A percentile compares a stretch with the other conserved stretches of the same genome.
Evolutionary conservation across 2,113 vertebrate genomes (phyloP).

Genomic region (Gallinago undulata): DNA sequence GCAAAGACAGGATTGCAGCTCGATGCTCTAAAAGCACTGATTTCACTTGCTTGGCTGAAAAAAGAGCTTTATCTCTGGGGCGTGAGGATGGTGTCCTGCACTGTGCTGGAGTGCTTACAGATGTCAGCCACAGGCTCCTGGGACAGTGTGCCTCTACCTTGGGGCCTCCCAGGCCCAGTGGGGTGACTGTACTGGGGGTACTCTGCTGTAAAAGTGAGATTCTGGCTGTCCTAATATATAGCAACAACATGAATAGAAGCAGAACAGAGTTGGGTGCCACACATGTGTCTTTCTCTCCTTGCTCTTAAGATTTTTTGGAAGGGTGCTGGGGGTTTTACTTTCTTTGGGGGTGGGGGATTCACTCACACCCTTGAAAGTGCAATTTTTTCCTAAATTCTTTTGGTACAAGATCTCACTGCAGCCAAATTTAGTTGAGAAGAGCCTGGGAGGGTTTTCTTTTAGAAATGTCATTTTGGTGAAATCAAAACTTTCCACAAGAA

Average conservation of each 20-base stretch:
- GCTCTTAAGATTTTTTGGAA: not conserved
- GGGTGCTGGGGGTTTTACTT: not conserved
- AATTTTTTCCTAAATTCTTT: not conserved
- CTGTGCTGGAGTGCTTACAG: not conserved
- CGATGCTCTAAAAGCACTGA: not conserved
- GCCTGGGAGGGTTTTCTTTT: not conserved
- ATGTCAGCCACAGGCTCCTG: not conserved
- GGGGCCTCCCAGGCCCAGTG: not conserved
- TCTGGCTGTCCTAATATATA: not conserved
- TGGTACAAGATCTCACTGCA: not conserved
- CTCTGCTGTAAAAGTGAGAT: not conserved
- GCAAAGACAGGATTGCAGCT: not conserved
- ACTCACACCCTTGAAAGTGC: not conserved
- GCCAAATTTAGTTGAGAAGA: not conserved
- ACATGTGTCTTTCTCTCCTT: not conserved
- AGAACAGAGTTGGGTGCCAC: accelerated
- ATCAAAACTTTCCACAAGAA: not conserved
- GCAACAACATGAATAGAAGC: accelerated
- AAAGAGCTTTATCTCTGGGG: not conserved
- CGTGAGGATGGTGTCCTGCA: not conserved
- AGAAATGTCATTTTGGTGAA: not conserved
- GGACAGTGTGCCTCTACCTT: not conserved
- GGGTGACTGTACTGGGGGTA: accelerated
- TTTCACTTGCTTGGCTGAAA: not conserved
- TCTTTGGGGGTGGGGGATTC: not conserved